Percentiles rank a stretch among this genome's conserved stretches.
phyloP scores from a whole-genome alignment of 2,888 invertebrate genomes.

The Serripes groenlandicus region DNA sequence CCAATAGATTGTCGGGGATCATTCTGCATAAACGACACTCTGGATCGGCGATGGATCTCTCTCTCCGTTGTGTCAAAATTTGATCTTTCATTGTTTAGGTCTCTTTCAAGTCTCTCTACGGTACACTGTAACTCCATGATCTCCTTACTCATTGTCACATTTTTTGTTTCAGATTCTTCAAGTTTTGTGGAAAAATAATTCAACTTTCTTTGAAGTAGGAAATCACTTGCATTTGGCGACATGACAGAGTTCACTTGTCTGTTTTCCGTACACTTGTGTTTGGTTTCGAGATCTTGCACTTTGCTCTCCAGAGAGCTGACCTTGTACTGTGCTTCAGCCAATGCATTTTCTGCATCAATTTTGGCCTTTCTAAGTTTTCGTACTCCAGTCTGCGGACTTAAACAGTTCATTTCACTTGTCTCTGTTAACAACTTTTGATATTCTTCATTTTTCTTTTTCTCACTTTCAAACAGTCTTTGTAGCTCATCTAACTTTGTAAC shows the following conservation, averaged over 20 bases:
- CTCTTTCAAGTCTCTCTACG: slow-evolving; percentile 62
- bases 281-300: slow-evolving; percentile 45
- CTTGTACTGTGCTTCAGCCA: slow-evolving; percentile 58
- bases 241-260: slow-evolving; percentile 13
- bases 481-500: slow-evolving; percentile 26
- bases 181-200: slow-evolving; percentile 54
- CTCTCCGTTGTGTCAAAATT: slow-evolving; percentile 17
- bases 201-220: slow-evolving; percentile 61
- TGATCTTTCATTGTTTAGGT: slow-evolving; percentile 31
- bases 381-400: slow-evolving; percentile 63
- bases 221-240: slow-evolving; percentile 29
- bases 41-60: slow-evolving; percentile 49
- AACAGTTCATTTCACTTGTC: slow-evolving; percentile 47
- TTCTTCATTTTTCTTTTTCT: slow-evolving; percentile 57
- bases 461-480: slow-evolving; percentile 39
- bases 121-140: slow-evolving; percentile 62
- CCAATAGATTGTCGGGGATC: slow-evolving; percentile 58
- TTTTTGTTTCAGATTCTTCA: slow-evolving; percentile 52
- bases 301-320: slow-evolving; percentile 59
- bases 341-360: slow-evolving; percentile 70
- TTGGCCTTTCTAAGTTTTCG: slow-evolving; percentile 72
- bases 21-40: slow-evolving; percentile 28
- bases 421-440: slow-evolving; percentile 58
- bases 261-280: slow-evolving; percentile 34
- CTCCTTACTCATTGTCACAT: slow-evolving; percentile 61